Evolutionary conservation across 2,888 invertebrate genomes (phyloP).

Genomic region (Onchidella celtica): DNA sequence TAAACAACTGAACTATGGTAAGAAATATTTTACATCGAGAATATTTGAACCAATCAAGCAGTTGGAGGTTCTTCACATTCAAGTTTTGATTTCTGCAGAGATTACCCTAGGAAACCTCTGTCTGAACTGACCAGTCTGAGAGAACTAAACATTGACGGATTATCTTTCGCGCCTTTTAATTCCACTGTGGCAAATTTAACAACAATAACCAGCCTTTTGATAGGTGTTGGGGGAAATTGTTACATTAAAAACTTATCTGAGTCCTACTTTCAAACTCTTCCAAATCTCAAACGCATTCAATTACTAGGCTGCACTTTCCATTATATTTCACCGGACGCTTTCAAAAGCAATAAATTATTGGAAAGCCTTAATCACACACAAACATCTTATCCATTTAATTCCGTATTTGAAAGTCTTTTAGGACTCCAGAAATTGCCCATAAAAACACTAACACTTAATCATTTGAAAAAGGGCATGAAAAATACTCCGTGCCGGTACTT

Average conservation of each 20-base stretch:
- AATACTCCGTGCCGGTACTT: neutral
- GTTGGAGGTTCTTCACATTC: neutral
- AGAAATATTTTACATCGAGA: neutral
- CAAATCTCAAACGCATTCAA: neutral
- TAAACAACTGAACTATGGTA: neutral
- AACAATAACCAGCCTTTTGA: neutral
- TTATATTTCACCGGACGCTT: neutral
- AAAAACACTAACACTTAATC: neutral
- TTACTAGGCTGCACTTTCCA: neutral
- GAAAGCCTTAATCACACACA: neutral
- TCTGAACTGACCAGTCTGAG: neutral
- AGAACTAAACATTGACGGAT: constrained; percentile 4
- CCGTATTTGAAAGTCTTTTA: constrained; percentile 11
- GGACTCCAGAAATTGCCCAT: constrained; percentile 2
- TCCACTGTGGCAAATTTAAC: neutral
- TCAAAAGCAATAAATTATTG: neutral
- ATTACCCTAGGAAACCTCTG: neutral
- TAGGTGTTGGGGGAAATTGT: constrained; percentile 1
- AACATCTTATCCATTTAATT: neutral
- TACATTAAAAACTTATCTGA: neutral
- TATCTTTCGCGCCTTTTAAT: neutral
- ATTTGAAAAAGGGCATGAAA: neutral
- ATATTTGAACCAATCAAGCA: constrained; percentile 16
- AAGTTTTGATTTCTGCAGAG: neutral
- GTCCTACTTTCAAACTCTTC: neutral